Base-by-base conservation (phyloP, 2,113 vertebrate species). In the Phalacrocorax carbo region DNA sequence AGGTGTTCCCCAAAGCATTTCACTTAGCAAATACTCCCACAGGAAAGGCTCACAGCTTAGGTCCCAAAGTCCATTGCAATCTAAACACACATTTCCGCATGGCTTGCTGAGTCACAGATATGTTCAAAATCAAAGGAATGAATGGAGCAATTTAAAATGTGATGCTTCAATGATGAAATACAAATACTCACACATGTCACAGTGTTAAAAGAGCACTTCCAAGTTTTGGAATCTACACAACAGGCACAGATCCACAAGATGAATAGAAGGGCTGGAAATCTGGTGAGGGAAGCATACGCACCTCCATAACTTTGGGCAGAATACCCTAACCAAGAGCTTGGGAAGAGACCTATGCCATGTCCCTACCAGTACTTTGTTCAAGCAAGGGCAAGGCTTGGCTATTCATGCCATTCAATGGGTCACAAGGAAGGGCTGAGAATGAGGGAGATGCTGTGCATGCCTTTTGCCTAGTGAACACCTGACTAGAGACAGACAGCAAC, bases 81-180 rank as follows among this genome's bases (percentile, higher is more conserved):
- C 75, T 38, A 77, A 96, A 85, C 58, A 69, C 48, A 46, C 25
- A 80, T 76, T 93, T 85, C 71, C 82, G 49, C 87, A 90, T 17
- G 82, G 90, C 55, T 95, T 94, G 83, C 66, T 84, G 71, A 94
- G 70, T 94, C 71, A 60, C 78, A 93, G 46, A 72, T 89, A 86
- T 32, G 60, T 60, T 91, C 83, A 90, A 88, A 96, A 78, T 93
- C 85, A 94, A 92, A 88, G 46, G 96, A 94, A 93, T 64, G 73
- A 68, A 91, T 70, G 68, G 65, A 84, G 34, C 42, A 89, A 90
- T 97, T 69, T 94, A 66, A 86, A 94, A 93, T 66, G 27, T 51
- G 72, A 96, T 81, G 94, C 95, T 96, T 94, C 65, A 4, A 46
- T 89, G 85, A 96, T 95, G 88, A 82, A 93, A 96, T 22, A 96